Conservation (phyloP, 2,797 vertebrate genomes). For the Lepus oiostolus region DNA sequence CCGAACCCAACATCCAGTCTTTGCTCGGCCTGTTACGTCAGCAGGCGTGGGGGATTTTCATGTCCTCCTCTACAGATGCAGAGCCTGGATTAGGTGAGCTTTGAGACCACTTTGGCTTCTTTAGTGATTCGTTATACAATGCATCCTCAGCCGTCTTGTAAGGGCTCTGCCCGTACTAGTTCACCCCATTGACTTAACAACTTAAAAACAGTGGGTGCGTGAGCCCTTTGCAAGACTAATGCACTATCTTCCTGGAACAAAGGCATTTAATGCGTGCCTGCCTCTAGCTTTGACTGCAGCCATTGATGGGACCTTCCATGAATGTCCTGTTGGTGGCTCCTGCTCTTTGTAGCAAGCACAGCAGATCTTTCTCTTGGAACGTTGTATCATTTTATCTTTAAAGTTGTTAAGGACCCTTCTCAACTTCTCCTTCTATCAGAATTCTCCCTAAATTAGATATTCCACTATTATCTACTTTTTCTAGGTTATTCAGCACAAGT, state of each 20-base stretch:
- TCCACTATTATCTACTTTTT: neutral
- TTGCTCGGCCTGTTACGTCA: neutral
- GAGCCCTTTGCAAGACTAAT: neutral
- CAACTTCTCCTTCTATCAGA: neutral
- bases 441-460: neutral
- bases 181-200: neutral
- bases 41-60: too few species aligned
- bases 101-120: neutral
- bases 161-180: neutral
- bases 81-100: neutral
- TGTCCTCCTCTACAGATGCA: neutral
- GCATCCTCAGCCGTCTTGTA: accelerated
- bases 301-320: too few species aligned
- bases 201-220: too few species aligned
- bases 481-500: neutral
- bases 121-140: neutral
- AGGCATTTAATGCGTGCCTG: accelerated
- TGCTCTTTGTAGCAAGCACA: neutral
- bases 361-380: neutral
- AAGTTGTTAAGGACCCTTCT: neutral
- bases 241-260: accelerated
- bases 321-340: neutral
- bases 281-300: neutral
- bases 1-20: neutral
- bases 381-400: neutral